These are phyloP conservation scores for Oscheius onirici DNA, from an alignment of 2,888 invertebrate genomes.

Conservation along the genomic window DNA sequence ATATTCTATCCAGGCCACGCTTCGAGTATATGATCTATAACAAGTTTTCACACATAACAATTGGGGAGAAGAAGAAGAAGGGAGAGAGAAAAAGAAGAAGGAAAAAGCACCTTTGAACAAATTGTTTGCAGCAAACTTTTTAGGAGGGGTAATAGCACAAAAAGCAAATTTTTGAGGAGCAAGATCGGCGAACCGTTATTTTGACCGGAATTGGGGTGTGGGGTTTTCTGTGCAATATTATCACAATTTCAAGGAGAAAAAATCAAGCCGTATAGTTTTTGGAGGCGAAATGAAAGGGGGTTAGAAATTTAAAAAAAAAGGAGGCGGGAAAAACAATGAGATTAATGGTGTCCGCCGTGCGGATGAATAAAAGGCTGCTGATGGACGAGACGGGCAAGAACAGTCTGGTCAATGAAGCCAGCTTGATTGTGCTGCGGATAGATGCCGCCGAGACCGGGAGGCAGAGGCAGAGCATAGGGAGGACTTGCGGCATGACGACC, in stretches of 20 bases:
- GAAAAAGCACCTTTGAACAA: constrained; percentile 15
- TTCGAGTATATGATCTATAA: not conserved
- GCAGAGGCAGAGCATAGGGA: not conserved
- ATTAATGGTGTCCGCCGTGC: not conserved
- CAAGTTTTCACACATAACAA: constrained; percentile 12
- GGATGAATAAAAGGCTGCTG: not conserved
- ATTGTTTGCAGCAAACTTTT: not conserved
- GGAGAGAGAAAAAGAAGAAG: too few species aligned
- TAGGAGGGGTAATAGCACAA: too few species aligned
- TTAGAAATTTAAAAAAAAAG: constrained; percentile 3
- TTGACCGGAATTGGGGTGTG: constrained; percentile 6
- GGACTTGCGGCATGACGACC: not conserved
- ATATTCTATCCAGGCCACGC: too few species aligned
- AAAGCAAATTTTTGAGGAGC: not conserved
- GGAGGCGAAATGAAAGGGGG: not conserved
- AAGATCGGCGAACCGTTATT: constrained; percentile 18
- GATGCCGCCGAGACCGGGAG: not conserved
- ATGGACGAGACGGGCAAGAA: not conserved
- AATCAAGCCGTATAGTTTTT: not conserved
- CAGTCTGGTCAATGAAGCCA: not conserved
- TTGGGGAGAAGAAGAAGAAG: too few species aligned
- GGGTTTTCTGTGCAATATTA: not conserved
- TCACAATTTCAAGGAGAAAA: not conserved
- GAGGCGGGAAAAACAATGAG: not conserved
- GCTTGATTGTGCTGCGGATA: not conserved